Conservation (phyloP, 2,888 invertebrate species). For the Cetonia aurata region DNA sequence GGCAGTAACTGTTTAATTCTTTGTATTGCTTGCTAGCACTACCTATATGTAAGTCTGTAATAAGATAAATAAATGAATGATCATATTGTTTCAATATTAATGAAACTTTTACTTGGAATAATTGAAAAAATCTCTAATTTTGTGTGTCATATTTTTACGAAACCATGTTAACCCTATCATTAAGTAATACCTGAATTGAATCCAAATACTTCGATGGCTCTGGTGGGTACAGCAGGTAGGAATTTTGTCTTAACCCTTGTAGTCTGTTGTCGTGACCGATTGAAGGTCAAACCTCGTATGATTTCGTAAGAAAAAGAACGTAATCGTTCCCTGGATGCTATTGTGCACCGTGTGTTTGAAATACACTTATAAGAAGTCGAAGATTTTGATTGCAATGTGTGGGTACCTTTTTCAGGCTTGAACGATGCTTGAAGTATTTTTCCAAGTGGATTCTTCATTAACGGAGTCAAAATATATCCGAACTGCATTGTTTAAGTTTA, state of each 20-base stretch:
- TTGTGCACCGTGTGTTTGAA: conserved; percentile 20
- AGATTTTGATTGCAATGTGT: conserved; percentile 14
- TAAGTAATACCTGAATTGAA: conserved; percentile 30
- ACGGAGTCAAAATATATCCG: no score
- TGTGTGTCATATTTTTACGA: no score
- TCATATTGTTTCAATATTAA: conserved; percentile 6
- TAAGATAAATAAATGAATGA: not conserved
- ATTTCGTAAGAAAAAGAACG: conserved; percentile 35
- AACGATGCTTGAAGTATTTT: no score
- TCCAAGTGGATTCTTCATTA: no score
- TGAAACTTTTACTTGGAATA: no score
- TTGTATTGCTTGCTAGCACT: not conserved
- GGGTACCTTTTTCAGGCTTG: not conserved
- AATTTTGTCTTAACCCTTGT: conserved; percentile 32
- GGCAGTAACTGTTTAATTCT: not conserved
- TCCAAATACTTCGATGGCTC: conserved; percentile 12
- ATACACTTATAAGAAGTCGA: not conserved
- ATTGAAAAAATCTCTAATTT: no score
- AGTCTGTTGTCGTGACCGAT: conserved; percentile 32
- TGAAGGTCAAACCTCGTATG: conserved; percentile 38
- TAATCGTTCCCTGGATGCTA: conserved; percentile 15
- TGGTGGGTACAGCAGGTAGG: conserved; percentile 32
- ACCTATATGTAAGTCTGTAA: not conserved
- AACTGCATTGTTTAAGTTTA: no score
- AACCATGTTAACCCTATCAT: conserved; percentile 30